Evolutionary conservation across 2,113 vertebrate species (phyloP), one percentile per base, ranked within the genome.

Genomic region (Dipodomys merriami): DNA sequence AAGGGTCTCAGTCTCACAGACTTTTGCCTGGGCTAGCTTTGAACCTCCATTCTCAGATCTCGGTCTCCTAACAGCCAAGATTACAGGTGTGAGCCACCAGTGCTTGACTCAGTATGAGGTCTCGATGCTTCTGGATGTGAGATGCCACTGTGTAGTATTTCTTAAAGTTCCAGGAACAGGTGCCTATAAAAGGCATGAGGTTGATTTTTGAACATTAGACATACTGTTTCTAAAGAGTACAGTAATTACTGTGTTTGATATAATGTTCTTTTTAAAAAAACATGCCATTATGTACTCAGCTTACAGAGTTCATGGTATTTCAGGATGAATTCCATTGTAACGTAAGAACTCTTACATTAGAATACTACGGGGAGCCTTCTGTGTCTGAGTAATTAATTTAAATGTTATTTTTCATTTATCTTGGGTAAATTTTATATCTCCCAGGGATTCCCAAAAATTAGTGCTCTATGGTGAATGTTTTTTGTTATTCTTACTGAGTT

Each of bases 401-500:
- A 33, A 23, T 90, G 25, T 57, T 82, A 44, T 85, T 39, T 30
- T 68, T 57, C 86, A 53, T 74, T 19, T 76, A 79, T 76, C 76
- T 53, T 89, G 68, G 39, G 8, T 86, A 64, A 15, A 39, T 39
- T 39, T 39, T 39, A 39, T 39, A 39, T 39, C 16, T 83, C 80
- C 25, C 49, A 53, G 84, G 87, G 29, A 49, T 33, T 49, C 4
- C 5, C 22, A 57, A 80, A 23, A 71, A 86, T 73, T 84, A 76
- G 71, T 69, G 30, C 19, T 83, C 23, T 80, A 4, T 39, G 22
- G 69, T 83, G 39, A 85, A 79, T 30, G 3, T 65, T 27, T 64
- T 82, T 90, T 81, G 79, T 64, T 97, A 76, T 39, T 91, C 9
- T 90, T 95, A 86, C 33, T 76, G 78, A 88, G 46, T 91, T 94